phyloP scores from a whole-genome alignment of 2,797 vertebrate genomes.

The Catamblyrhynchus diadema region DNA sequence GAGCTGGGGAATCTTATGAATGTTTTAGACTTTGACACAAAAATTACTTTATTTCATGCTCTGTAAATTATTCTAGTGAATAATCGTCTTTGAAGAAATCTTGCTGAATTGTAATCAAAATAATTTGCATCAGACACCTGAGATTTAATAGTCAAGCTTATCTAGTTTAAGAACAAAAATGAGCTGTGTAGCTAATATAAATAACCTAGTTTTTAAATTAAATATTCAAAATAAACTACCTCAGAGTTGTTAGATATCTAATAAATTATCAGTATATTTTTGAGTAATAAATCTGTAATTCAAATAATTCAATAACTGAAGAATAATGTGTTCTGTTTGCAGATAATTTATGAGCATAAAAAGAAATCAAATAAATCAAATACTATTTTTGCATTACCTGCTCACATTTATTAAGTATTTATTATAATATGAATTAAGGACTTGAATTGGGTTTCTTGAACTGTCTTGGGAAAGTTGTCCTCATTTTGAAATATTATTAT shows the following conservation, averaged over 20 bases:
- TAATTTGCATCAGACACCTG: conserved; percentile 24
- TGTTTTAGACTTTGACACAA: conserved; percentile 7
- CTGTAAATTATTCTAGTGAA: not conserved
- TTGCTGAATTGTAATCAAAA: conserved; percentile 7
- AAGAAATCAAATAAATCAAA: not conserved
- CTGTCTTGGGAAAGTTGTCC: not conserved
- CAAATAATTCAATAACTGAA: conserved; percentile 28
- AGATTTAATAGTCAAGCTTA: conserved; percentile 8
- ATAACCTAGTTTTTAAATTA: conserved; percentile 24
- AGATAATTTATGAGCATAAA: conserved; percentile 24
- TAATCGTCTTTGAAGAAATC: not conserved
- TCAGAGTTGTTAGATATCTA: not conserved
- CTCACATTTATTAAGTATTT: not conserved
- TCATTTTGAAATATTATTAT: not conserved
- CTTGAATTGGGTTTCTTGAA: not conserved
- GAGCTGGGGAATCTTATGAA: not conserved
- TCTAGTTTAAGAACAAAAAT: conserved; percentile 30
- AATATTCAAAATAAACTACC: conserved; percentile 28
- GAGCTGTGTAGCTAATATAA: not conserved
- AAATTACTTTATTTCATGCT: not conserved
- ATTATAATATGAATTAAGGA: conserved; percentile 13
- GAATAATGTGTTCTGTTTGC: not conserved
- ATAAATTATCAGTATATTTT: conserved; percentile 11
- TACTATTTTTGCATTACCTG: not conserved
- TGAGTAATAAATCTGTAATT: conserved; percentile 30